A percentile compares a stretch with the other conserved stretches of the same genome.
Conservation (phyloP, 2,113 vertebrate species). For the Psilopogon haemacephalus region DNA sequence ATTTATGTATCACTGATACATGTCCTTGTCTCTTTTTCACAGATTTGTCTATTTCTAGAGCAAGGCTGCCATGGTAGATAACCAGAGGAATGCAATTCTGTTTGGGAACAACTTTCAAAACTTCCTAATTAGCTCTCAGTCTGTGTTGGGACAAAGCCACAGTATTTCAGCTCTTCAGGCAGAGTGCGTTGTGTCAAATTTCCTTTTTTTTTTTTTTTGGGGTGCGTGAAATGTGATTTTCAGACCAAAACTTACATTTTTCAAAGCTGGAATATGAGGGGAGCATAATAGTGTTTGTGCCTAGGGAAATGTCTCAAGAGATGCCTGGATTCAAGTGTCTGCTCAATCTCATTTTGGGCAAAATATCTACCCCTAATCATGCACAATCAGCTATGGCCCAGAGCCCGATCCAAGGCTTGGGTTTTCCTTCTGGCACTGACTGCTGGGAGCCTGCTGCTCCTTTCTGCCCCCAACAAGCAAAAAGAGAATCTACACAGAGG, state of each 20-base stretch:
- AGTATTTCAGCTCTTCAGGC: constrained; percentile 42
- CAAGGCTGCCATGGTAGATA: neutral
- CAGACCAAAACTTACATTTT: neutral
- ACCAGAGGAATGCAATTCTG: constrained; percentile 13
- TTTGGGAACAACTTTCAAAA: neutral
- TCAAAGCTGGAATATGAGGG: constrained; percentile 10
- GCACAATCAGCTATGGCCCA: neutral
- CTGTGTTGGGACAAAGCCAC: constrained; percentile 50
- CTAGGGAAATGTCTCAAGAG: neutral
- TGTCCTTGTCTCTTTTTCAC: neutral
- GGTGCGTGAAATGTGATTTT: constrained; percentile 41
- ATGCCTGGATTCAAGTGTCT: neutral
- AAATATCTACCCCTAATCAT: neutral
- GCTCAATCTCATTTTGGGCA: neutral
- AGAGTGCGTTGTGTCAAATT: constrained; percentile 41
- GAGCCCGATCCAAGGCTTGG: neutral
- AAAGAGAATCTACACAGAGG: neutral
- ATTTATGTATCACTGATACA: neutral
- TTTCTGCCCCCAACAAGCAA: neutral
- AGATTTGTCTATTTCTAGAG: neutral
- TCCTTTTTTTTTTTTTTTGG: neutral
- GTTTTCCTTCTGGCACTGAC: neutral
- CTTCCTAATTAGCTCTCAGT: constrained; percentile 48
- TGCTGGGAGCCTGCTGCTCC: neutral
- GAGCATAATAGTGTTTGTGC: neutral